Evolutionary conservation across 1,140 invertebrate genomes (phyloP), one percentile per base, ranked within the genome.

Genomic region (Drosophila miranda): DNA sequence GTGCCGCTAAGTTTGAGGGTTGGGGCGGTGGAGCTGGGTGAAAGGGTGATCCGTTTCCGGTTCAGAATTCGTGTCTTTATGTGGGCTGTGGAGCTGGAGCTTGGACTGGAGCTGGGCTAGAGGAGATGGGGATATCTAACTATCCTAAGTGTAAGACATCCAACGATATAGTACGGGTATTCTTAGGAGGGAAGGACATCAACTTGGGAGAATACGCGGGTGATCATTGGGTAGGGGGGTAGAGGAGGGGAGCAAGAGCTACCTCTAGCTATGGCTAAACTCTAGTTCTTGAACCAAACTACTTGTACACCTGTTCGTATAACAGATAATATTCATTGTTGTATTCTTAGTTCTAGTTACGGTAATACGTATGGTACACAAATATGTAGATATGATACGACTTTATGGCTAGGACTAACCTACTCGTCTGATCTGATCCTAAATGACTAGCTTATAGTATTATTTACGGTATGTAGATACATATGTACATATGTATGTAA

Each of bases 271-370:
- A 66, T 19, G 19, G 9, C 60, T 62, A 48, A 56, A 14, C 50
- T 68, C 63, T 69, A 69, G 34, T 48, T 67, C n/a, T 73, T 72
- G 75, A 64, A 74, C 70, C 75, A 79, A 77, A 79, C 76, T 79
- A 80, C 71, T 66, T 76, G 58, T 74, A 78, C 63, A 79, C 69
- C 26, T 46, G 49, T 41, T 48, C 57, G 57, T 67, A 67, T 46
- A 61, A 66, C 42, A 70, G 57, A 56, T 80, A 56, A 21, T 26
- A 26, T 62, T 34, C 13, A 28, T 21, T 63, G 34, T 48, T 26
- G 43, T 34, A 19, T 16, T 49, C 62, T 56, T 69, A 69, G 11
- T 30, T 26, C 34, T 68, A 69, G 14, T 6, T 49, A 38, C 11
- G 9, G 11, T 8, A 13, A 68, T 68, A 68, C 64, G 44, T 68